Conservation (phyloP, 1,140 invertebrate species). For the Lordiphosa stackelbergi region DNA sequence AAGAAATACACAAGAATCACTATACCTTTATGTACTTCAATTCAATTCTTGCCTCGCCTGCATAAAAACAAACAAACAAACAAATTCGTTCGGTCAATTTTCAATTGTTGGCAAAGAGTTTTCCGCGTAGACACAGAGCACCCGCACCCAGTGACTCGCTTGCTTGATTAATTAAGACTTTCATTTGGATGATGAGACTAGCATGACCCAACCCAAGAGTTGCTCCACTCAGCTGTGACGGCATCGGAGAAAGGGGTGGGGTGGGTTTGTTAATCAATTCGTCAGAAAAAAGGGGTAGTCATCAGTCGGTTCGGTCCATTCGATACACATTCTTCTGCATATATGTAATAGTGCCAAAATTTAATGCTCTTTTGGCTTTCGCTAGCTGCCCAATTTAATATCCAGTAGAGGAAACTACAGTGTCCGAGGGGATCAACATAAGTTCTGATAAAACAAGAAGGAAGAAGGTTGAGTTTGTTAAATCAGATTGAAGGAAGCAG, state of each 20-base stretch:
- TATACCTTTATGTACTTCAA: slow-evolving; percentile 1
- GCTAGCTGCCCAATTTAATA: slow-evolving; percentile 34
- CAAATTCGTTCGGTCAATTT: slow-evolving; percentile 36
- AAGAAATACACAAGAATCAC: background rate
- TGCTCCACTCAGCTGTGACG: slow-evolving; percentile 9
- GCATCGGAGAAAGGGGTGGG: slow-evolving; percentile 3
- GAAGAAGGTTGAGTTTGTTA: no score
- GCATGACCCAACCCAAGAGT: slow-evolving; percentile 19
- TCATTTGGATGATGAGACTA: slow-evolving; percentile 29
- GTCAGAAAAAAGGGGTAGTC: background rate
- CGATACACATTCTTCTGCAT: background rate
- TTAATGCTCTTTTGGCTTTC: slow-evolving; percentile 13
- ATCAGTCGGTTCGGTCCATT: slow-evolving; percentile 11
- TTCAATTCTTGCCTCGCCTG: slow-evolving; percentile 10
- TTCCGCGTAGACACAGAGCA: slow-evolving; percentile 21
- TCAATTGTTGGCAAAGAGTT: slow-evolving; percentile 26
- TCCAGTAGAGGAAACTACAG: slow-evolving; percentile 28
- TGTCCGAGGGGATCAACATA: no score
- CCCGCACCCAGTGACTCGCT: slow-evolving; percentile 24
- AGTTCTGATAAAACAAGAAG: no score
- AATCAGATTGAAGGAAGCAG: no score
- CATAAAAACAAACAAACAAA: slow-evolving; percentile 21
- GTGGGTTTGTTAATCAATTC: background rate
- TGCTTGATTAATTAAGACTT: slow-evolving; percentile 56
- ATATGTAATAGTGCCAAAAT: slow-evolving; percentile 5